phyloP scores from a whole-genome alignment of 2,113 vertebrate genomes.

The Climacteris rufus region DNA sequence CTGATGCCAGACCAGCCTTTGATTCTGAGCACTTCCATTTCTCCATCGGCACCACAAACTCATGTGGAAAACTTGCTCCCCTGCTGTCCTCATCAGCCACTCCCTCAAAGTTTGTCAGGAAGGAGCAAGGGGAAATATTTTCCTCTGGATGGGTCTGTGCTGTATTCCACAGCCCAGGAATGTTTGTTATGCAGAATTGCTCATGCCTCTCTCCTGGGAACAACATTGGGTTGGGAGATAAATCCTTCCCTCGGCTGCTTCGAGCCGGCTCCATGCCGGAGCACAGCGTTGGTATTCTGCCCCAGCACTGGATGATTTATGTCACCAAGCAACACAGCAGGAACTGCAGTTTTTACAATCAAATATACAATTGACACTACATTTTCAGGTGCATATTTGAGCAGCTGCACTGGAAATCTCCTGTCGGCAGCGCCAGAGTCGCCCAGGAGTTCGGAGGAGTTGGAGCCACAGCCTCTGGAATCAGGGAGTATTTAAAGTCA shows the following conservation, averaged over 20 bases:
- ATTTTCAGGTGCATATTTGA: conserved; percentile 10
- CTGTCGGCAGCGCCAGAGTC: neutral
- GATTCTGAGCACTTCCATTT: neutral
- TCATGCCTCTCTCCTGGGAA: neutral
- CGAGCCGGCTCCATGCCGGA: neutral
- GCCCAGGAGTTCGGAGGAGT: neutral
- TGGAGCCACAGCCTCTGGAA: neutral
- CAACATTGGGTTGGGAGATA: neutral
- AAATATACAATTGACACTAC: conserved; percentile 30
- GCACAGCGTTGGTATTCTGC: neutral
- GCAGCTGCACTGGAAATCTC: neutral
- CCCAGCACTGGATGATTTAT: neutral
- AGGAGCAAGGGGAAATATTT: neutral
- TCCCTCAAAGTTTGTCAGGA: neutral
- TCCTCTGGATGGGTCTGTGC: too few species aligned
- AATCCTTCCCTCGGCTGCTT: conserved; percentile 23
- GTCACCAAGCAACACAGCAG: conserved; percentile 55
- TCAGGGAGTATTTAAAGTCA: neutral
- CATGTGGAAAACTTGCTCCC: neutral
- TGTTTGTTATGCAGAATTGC: neutral
- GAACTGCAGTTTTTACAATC: conserved; percentile 52
- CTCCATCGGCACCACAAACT: neutral
- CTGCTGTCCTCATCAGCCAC: neutral
- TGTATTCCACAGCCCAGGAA: neutral
- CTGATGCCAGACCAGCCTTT: neutral